A percentile compares a stretch with the other conserved stretches of the same genome.
Evolutionary conservation across 1,140 invertebrate species (phyloP).

Genomic region (Drosophila neocordata): DNA sequence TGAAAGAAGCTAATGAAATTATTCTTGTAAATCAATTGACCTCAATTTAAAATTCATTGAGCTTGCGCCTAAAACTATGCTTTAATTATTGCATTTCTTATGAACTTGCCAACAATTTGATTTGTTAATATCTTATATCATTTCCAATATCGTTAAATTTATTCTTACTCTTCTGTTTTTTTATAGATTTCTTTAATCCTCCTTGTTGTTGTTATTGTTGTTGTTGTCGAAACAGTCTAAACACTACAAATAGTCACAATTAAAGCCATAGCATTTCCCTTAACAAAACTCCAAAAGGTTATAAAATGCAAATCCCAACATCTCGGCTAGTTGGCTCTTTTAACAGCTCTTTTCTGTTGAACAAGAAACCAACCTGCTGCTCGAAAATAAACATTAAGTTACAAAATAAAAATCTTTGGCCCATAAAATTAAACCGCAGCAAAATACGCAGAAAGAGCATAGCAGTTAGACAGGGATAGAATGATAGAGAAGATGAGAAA

Average conservation of each 20-base stretch:
- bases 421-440: slow-evolving; percentile 76
- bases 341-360: slow-evolving; percentile 59
- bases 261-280: slow-evolving; percentile 8
- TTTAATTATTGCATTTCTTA: not conserved
- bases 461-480: slow-evolving; percentile 19
- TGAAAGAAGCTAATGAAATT: too few species aligned
- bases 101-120: not conserved
- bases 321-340: slow-evolving; percentile 7
- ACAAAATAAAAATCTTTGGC: slow-evolving; percentile 76
- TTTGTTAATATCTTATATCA: not conserved
- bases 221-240: slow-evolving; percentile 45
- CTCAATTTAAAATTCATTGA: not conserved
- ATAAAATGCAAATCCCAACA: slow-evolving; percentile 63
- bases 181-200: slow-evolving; percentile 8
- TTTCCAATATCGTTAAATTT: not conserved
- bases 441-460: slow-evolving; percentile 59
- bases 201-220: too few species aligned
- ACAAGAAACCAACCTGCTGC: slow-evolving; percentile 73
- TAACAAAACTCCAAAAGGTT: slow-evolving; percentile 15
- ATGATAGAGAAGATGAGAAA: slow-evolving; percentile 5
- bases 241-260: slow-evolving; percentile 48
- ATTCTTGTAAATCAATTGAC: too few species aligned
- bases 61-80: slow-evolving; percentile 10
- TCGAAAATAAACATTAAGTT: slow-evolving; percentile 72
- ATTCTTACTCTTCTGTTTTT: not conserved